A percentile compares a stretch with the other conserved stretches of the same genome.
Evolutionary conservation across 2,113 vertebrate genomes (phyloP).

Genomic region (Apodemus speciosus): DNA sequence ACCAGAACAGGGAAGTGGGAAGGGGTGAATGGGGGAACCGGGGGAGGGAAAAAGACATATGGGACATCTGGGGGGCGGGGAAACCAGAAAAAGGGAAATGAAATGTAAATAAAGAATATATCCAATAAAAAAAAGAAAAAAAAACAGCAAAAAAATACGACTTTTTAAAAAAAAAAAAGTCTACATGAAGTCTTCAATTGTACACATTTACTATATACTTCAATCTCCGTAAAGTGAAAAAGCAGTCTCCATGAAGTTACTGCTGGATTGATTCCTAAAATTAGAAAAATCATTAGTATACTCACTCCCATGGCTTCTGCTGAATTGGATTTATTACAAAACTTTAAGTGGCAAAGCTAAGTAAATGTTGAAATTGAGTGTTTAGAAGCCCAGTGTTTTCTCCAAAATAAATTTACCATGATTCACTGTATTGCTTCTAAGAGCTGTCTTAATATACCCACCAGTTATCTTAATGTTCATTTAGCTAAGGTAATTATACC

Average conservation of each 20-base stretch:
- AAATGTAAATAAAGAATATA: no score
- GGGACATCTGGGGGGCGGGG: no score
- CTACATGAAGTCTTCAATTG: not conserved
- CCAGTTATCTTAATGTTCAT: not conserved
- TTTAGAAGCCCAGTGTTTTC: conserved; percentile 15
- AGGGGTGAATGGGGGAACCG: no score
- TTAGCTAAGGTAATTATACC: not conserved
- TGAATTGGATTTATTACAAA: not conserved
- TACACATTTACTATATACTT: not conserved
- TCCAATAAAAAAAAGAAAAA: no score
- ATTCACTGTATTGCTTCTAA: not conserved
- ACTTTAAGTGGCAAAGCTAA: not conserved
- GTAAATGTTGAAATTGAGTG: not conserved
- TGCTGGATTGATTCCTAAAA: not conserved
- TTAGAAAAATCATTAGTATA: not conserved
- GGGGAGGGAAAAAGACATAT: no score
- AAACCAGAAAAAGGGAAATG: no score
- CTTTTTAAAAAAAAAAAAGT: not conserved
- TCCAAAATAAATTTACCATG: conserved; percentile 43
- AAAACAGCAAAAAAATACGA: no score
- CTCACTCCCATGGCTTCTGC: not conserved
- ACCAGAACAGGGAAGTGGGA: no score
- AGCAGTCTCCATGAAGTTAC: not conserved
- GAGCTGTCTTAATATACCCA: not conserved
- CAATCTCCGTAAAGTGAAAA: not conserved